Percentiles rank a stretch among this genome's conserved stretches.
phyloP scores from a whole-genome alignment of 2,113 vertebrate species.

The Mellivora capensis region DNA sequence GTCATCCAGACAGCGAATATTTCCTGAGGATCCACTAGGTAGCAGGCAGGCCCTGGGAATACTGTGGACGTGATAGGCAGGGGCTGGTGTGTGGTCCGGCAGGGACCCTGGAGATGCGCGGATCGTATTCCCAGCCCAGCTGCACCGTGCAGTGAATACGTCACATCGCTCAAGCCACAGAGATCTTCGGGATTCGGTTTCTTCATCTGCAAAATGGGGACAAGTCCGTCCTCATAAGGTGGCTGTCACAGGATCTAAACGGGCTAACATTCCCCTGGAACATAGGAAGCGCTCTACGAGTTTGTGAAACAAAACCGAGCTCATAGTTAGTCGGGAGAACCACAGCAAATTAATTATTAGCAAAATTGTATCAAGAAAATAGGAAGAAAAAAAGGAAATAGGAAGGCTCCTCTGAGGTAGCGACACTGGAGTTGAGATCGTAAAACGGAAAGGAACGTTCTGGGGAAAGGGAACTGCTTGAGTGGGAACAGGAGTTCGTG shows the following conservation, averaged over 20 bases:
- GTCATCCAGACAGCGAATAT: neutral
- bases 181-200: neutral
- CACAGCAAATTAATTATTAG: neutral
- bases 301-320: neutral
- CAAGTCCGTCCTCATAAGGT: neutral
- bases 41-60: neutral
- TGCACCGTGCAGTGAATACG: rapidly evolving
- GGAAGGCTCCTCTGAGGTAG: neutral
- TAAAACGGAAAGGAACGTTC: neutral
- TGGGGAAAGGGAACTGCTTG: neutral
- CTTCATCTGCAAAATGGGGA: neutral
- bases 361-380: neutral
- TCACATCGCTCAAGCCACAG: neutral
- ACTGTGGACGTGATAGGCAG: neutral
- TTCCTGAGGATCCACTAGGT: neutral
- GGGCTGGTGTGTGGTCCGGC: too few species aligned
- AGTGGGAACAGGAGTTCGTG: neutral
- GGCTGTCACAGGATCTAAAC: neutral
- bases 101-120: neutral
- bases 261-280: neutral
- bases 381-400: neutral
- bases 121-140: neutral
- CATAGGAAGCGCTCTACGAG: neutral
- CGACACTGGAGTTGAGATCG: neutral
- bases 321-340: neutral